Evolutionary conservation across 1,140 invertebrate species (phyloP), one percentile per base, ranked within the genome.

Genomic region (Drosophila erecta): DNA sequence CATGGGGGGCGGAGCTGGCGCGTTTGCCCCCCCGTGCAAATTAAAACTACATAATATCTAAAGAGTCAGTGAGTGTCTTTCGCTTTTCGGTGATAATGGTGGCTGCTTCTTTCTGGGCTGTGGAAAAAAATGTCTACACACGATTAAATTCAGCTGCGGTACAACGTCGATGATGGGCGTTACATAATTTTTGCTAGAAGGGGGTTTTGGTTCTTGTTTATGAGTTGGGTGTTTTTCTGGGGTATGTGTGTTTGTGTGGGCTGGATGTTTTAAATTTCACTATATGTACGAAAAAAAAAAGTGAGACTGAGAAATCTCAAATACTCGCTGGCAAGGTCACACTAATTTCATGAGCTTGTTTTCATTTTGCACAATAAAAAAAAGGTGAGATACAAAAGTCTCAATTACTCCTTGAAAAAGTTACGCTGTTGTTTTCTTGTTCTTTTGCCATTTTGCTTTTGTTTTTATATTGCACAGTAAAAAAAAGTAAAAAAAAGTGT

Each of bases 61-160:
- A 71, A 58, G 40, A 66, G 72, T 75, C 41, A 37, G 79, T 69
- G 56, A 70, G 62, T 71, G 69, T 87, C 59, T 79, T 61, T 81
- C 61, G 67, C 58, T 74, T 56, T 71, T 61, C 60, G 60, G 27
- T 64, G 83, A 66, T 61, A 79, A 72, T 79, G 72, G 35, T 81
- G 60, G 72, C 76, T 64, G 57, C 81, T 85, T 55, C 60, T 59
- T 62, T 55, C 60, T 59, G 56, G 55, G 84, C 83, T 87, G 83
- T 87, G 83, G 53, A 78, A 87, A 87, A 65, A 87, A 60, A 87
- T 87, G 79, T 89, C 83, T 87, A 87, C 65, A 77, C 83, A 79
- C 75, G 79, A 87, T 87, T 89, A 87, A 86, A 85, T 65, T 72
- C 49, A 81, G 66, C 66, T 67, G 81, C 27, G 47, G 58, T 40